Base-by-base conservation (phyloP, 2,888 invertebrate genomes). In the Dynastes hyllus region DNA sequence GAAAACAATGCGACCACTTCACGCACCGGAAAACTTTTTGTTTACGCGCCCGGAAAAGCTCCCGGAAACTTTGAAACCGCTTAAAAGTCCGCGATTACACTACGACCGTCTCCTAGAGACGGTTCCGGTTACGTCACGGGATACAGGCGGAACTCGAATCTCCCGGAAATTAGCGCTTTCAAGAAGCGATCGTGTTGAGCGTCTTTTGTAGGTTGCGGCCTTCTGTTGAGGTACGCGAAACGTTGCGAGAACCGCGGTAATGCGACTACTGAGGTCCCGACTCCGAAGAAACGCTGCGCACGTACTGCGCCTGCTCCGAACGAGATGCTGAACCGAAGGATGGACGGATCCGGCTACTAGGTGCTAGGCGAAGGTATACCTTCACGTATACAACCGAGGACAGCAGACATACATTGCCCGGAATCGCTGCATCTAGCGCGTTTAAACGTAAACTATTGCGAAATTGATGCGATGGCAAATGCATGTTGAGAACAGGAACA, bases 221-320 rank as follows among this genome's bases (percentile, higher is more conserved):
- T 53, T 16, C 16, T 22, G n/a, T 5, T 22, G 45, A 2, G 9
- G 45, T 11, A 45, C 45, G 40, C 55, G 37, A 58, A 58, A 73
- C 73, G 73, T 75, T 61, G 61, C 45, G 61, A 61, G 61, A 61
- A 61, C 11, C 61, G 61, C 73, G 73, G 73, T 75, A 61, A 61
- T 61, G 61, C 73, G 55, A 61, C 61, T 75, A 75, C 73, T 75
- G 73, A 61, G 27, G 45, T 32, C 61, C 45, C 22, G 61, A 63
- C 11, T 63, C 27, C 45, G 61, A 61, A 75, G 61, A 61, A 61
- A 75, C 45, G 73, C 45, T 29, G 6, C 5, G 40, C 2, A 27
- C 45, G 45, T 61, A 55, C 6, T 75, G 73, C 73, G 73, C 73
- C 27, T 75, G 73, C 73, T 51, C 73, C 5, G 45, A 45, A 2